Conservation (phyloP, 2,113 vertebrate genomes). For the Phalacrocorax carbo region DNA sequence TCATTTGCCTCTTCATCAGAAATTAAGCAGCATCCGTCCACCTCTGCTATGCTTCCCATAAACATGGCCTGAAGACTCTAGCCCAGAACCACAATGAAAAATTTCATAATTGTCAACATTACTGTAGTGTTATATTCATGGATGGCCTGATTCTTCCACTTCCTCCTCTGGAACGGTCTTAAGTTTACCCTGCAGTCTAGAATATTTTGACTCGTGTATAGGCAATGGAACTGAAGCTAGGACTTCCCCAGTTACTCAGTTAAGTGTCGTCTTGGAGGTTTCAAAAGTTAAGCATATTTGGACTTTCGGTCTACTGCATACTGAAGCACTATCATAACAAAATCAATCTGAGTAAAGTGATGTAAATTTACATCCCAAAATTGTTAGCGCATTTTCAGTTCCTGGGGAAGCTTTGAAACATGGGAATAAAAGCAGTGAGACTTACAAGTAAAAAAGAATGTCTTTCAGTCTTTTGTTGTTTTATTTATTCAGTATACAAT, state of each 20-base stretch:
- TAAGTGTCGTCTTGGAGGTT: neutral
- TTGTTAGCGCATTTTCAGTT: neutral
- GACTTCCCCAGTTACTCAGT: neutral
- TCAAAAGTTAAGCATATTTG: neutral
- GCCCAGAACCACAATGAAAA: neutral
- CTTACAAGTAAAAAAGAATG: neutral
- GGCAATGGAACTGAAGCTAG: neutral
- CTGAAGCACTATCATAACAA: neutral
- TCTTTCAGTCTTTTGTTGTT: neutral
- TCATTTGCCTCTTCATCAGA: neutral
- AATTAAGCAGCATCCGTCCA: neutral
- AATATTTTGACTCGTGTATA: neutral
- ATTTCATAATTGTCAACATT: neutral
- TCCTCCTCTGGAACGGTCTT: neutral
- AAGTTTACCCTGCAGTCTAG: neutral
- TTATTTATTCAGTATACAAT: neutral
- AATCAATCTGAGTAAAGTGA: neutral
- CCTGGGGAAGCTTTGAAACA: neutral
- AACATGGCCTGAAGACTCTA: neutral
- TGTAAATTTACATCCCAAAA: neutral
- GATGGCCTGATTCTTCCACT: accelerated
- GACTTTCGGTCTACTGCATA: neutral
- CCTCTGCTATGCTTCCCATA: neutral
- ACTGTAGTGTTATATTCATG: neutral
- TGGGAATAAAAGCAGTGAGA: neutral